phyloP scores from a whole-genome alignment of 2,113 vertebrate genomes.

The Mirounga angustirostris region DNA sequence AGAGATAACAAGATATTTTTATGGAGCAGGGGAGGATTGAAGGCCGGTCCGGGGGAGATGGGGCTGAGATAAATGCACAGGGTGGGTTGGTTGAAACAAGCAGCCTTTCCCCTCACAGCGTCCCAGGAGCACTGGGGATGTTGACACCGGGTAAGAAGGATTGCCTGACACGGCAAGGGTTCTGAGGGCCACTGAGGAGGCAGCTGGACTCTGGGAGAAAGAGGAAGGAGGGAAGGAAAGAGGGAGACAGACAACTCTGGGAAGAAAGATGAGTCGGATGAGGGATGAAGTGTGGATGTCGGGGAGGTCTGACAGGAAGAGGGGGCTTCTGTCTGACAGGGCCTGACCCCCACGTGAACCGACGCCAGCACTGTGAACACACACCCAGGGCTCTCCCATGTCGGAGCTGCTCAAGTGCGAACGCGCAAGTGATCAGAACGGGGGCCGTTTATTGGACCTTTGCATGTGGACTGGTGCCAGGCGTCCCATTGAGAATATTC shows the following conservation, averaged over 20 bases:
- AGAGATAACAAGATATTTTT: constrained; percentile 83
- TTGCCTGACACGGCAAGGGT: neutral
- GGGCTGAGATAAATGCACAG: constrained; percentile 74
- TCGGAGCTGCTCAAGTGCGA: neutral
- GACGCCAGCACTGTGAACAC: neutral
- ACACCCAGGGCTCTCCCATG: neutral
- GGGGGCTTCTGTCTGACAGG: constrained; percentile 55
- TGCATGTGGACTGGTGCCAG: neutral
- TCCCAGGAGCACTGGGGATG: constrained; percentile 8
- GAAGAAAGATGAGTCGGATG: neutral
- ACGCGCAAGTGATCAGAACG: accelerated
- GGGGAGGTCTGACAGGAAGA: constrained; percentile 49
- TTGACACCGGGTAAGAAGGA: constrained; percentile 54
- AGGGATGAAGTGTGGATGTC: neutral
- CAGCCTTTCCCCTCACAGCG: neutral
- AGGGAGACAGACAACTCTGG: constrained; percentile 41
- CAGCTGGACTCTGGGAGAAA: neutral
- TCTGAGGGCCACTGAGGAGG: constrained; percentile 49
- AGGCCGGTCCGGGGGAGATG: constrained; percentile 75
- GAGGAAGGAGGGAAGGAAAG: neutral
- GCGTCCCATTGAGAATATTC: neutral
- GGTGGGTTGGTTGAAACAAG: constrained; percentile 66
- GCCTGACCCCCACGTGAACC: constrained; percentile 61
- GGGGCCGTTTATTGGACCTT: neutral
- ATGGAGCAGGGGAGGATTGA: constrained; percentile 82